Evolutionary conservation across 2,797 vertebrate species (phyloP), one percentile per base, ranked within the genome.

Genomic region (Eulemur albifrons): DNA sequence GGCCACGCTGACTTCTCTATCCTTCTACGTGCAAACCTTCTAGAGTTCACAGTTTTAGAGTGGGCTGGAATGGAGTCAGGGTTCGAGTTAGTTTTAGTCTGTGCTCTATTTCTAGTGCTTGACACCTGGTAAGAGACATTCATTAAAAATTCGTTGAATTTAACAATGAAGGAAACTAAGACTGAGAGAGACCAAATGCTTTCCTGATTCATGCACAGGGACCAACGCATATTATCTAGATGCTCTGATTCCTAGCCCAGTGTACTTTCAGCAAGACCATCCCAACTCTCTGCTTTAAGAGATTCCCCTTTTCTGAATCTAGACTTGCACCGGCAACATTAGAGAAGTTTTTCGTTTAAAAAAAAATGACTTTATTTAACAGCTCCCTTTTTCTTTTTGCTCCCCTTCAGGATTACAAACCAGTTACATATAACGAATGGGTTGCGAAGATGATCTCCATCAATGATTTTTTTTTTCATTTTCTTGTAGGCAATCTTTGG

Each of bases 401-500:
- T 21, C 12, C 27, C 21, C 92, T 40, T 81, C 14, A 80, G 45
- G 73, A 69, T 89, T 83, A n/a, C 32, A 95, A 50, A 69, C 45
- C 54, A 67, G 30, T 69, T 35, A 7, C n/a, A 40, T 35, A 23
- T 5, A 48, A 50, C 38, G 48, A 43, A 8, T 69, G 7, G 52
- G 32, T 96, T 91, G 6, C 81, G 76, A 96, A 90, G 38, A 83
- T 13, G 30, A 77, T 65, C 52, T 57, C 89, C 93, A 43, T 35
- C 21, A 4, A 63, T 96, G 75, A 14, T 72, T 54, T 17, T 81
- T 43, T 43, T 91, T 25, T 80, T 27, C 3, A 77, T 97, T 98
- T 96, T 63, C 94, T 96, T 88, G 21, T 97, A 99, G 99, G 98
- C 98, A 52, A 97, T 98, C 94, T 98, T 99, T 98, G 97, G 98